Percentiles rank a stretch among this genome's conserved stretches.
Conservation (phyloP, 1,140 invertebrate species). For the Drosophila lacteicornis region DNA sequence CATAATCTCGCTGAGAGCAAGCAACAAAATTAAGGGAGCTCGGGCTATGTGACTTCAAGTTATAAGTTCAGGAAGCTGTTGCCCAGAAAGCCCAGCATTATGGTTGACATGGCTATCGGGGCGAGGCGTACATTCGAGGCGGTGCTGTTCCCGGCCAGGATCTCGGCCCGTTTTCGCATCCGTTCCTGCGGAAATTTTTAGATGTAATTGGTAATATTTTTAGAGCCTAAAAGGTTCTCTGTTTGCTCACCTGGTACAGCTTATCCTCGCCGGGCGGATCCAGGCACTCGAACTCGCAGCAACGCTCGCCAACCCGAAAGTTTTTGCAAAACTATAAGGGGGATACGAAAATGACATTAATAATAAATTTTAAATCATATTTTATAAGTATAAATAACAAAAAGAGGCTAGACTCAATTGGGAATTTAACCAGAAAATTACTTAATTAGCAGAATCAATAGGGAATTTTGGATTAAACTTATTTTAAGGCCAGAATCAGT, state of each 20-base stretch:
- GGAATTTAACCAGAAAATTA: background rate
- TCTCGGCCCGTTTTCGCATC: conserved; percentile 86
- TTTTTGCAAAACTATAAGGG: conserved; percentile 89
- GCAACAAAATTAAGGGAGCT: conserved; percentile 8
- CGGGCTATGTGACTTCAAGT: conserved; percentile 69
- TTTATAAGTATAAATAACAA: background rate
- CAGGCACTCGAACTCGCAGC: conserved; percentile 91
- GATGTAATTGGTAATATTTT: background rate
- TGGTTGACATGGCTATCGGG: conserved; percentile 75
- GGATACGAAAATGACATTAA: background rate
- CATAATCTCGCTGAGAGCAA: conserved; percentile 39
- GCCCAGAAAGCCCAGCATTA: conserved; percentile 79
- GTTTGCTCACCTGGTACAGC: conserved; percentile 85
- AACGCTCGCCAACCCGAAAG: conserved; percentile 90
- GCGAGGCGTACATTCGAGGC: conserved; percentile 74
- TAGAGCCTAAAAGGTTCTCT: too few species aligned
- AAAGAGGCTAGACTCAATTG: too few species aligned
- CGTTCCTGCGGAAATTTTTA: conserved; percentile 76
- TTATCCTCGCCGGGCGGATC: conserved; percentile 88
- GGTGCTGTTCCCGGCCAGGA: conserved; percentile 87
- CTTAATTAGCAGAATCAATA: too few species aligned
- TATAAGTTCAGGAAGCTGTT: conserved; percentile 80
- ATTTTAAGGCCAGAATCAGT: background rate
- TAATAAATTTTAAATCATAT: too few species aligned
- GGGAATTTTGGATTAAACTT: too few species aligned